Conservation (phyloP, 2,113 vertebrate genomes). For the Pedionomus torquatus region DNA sequence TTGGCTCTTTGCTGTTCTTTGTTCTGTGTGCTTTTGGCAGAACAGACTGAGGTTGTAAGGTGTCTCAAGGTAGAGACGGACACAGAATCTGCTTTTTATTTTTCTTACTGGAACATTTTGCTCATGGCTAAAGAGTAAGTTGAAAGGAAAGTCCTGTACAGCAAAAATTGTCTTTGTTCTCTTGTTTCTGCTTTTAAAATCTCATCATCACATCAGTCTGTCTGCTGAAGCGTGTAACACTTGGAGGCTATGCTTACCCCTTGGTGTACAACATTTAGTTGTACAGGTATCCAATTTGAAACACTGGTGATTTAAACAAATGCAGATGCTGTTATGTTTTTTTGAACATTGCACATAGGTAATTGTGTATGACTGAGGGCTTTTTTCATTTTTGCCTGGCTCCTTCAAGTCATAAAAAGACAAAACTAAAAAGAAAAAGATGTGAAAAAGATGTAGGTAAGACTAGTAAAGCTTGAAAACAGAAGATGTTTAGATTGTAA, state of each 20-base stretch:
- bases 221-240: neutral
- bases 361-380: neutral
- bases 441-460: neutral
- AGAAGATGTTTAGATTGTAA: neutral
- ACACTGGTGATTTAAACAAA: neutral
- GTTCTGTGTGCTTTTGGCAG: neutral
- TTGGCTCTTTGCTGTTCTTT: neutral
- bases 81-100: neutral
- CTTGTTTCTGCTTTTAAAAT: neutral
- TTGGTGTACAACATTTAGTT: neutral
- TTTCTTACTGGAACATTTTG: neutral
- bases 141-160: neutral
- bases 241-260: neutral
- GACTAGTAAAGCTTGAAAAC: neutral
- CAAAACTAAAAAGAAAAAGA: too few relatives aligned
- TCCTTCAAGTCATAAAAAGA: neutral
- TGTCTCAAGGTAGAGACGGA: neutral
- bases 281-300: neutral
- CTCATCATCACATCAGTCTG: rapidly evolving
- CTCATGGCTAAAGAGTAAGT: neutral
- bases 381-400: neutral
- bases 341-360: neutral
- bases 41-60: neutral
- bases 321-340: neutral
- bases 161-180: neutral